Evolutionary conservation across 1,140 invertebrate genomes (phyloP).

Genomic region (Eubasilissa regina): DNA sequence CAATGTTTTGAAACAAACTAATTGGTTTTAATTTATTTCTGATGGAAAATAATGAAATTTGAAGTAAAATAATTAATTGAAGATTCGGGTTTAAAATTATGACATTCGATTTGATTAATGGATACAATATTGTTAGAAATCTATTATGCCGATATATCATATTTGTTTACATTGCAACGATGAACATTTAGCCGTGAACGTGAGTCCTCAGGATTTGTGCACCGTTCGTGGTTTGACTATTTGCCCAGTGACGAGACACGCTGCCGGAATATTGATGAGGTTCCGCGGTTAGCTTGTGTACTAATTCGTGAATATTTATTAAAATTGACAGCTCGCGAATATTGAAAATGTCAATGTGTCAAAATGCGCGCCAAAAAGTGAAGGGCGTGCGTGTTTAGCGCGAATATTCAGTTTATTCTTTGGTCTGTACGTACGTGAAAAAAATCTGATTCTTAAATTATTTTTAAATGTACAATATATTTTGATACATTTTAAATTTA

Average conservation of each 20-base stretch:
- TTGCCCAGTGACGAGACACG: constrained; percentile 34
- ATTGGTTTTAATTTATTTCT: no score
- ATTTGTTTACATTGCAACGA: background rate
- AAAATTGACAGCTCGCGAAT: constrained; percentile 54
- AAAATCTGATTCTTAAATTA: background rate
- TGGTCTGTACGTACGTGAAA: background rate
- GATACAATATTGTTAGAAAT: no score
- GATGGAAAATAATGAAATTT: no score
- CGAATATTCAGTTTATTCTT: background rate
- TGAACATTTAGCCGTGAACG: background rate
- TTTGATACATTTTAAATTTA: no score
- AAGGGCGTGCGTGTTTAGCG: background rate
- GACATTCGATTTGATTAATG: no score
- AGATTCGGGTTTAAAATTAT: no score
- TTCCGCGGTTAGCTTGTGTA: constrained; percentile 39
- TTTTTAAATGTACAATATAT: no score
- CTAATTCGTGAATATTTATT: constrained; percentile 58
- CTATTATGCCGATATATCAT: no score
- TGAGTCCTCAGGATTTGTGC: background rate
- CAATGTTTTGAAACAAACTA: background rate
- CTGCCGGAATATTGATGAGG: constrained; percentile 41
- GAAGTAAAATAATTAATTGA: no score
- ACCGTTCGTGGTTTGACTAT: constrained; percentile 25
- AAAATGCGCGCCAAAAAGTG: constrained; percentile 8
- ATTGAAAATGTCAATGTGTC: constrained; percentile 41